phyloP scores from a whole-genome alignment of 1,140 invertebrate genomes.

The Drosophila lacteicornis region DNA sequence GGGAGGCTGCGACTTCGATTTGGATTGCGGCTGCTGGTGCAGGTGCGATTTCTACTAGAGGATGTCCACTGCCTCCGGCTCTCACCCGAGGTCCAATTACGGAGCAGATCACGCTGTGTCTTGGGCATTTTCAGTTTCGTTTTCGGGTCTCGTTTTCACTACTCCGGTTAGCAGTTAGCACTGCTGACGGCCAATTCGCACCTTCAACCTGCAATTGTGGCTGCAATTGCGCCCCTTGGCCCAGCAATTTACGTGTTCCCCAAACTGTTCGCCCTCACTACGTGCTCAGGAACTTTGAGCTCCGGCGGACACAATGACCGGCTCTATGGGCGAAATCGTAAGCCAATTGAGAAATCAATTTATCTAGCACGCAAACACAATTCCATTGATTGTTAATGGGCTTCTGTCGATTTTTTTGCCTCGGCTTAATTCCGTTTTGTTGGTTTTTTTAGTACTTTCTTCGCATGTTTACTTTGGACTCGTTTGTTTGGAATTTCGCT shows the following conservation, averaged over 20 bases:
- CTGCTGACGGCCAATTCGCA: constrained; percentile 50
- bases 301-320: constrained; percentile 38
- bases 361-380: constrained; percentile 75
- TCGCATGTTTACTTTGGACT: constrained; percentile 45
- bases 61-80: constrained; percentile 64
- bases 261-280: constrained; percentile 34
- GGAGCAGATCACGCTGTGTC: constrained; percentile 39
- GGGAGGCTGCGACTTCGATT: constrained; percentile 1
- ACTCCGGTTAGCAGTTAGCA: constrained; percentile 50
- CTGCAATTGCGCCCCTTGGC: constrained; percentile 14
- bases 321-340: constrained; percentile 58
- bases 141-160: constrained; percentile 37
- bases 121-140: constrained; percentile 57
- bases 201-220: constrained; percentile 52
- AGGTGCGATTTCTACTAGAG: constrained; percentile 73
- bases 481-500: constrained; percentile 74
- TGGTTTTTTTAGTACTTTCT: constrained; percentile 62
- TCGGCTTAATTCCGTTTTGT: constrained; percentile 32
- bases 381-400: constrained; percentile 56
- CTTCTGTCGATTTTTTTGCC: constrained; percentile 14
- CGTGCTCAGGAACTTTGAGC: constrained; percentile 30
- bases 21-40: constrained; percentile 21
- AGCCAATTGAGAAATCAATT: constrained; percentile 59
- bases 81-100: constrained; percentile 70
- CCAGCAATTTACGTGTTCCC: constrained; percentile 43